Percentiles rank a stretch among this genome's conserved stretches.
phyloP scores from a whole-genome alignment of 1,140 invertebrate genomes.

The Charaxes varanes region DNA sequence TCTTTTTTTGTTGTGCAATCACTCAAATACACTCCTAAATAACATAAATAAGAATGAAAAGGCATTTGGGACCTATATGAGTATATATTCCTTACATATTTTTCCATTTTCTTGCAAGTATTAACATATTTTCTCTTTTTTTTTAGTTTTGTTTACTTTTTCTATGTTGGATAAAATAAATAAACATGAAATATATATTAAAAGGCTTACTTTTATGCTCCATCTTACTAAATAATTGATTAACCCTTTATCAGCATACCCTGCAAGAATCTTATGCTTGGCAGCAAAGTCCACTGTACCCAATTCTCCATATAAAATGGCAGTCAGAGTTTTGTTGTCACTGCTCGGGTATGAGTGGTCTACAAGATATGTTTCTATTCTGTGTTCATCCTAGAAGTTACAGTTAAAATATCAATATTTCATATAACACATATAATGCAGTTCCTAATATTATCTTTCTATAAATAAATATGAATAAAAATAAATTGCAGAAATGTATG shows the following conservation, averaged over 20 bases:
- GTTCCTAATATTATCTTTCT: too few relatives aligned
- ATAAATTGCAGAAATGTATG: too few relatives aligned
- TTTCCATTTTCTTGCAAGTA: too few relatives aligned
- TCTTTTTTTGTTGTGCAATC: too few relatives aligned
- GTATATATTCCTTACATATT: too few relatives aligned
- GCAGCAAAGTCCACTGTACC: constrained; percentile 82
- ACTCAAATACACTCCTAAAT: too few relatives aligned
- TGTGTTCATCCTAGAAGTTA: constrained; percentile 57
- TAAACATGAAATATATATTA: neutral
- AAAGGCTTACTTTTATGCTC: constrained; percentile 80
- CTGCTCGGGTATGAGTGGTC: constrained; percentile 91
- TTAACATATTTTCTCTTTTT: too few relatives aligned
- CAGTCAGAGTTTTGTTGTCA: constrained; percentile 78
- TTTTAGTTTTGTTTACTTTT: too few relatives aligned
- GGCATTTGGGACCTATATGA: too few relatives aligned
- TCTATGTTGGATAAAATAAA: neutral
- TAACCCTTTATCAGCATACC: constrained; percentile 78
- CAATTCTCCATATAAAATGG: constrained; percentile 92
- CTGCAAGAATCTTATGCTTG: constrained; percentile 84
- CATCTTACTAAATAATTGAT: constrained; percentile 93
- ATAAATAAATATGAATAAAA: too few relatives aligned
- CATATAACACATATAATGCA: neutral
- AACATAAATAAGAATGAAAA: too few relatives aligned
- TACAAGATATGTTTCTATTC: constrained; percentile 80
- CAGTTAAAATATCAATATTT: neutral